phyloP scores from a whole-genome alignment of 2,888 invertebrate genomes.

The Temnothorax unifasciatus region DNA sequence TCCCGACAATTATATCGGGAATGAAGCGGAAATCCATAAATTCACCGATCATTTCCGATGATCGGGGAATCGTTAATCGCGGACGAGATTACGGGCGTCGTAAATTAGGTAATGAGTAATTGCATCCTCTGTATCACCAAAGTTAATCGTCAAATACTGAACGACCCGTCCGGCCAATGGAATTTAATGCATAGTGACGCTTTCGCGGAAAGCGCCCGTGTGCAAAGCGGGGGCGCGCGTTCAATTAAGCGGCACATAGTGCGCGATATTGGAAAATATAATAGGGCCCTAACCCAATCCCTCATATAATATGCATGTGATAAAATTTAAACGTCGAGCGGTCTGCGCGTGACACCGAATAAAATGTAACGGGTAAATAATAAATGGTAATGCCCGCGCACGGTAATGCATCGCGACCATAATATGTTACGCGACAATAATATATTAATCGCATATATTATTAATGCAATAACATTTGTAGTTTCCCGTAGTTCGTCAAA shows the following conservation, averaged over 20 bases:
- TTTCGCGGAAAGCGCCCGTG: slow-evolving; percentile 6
- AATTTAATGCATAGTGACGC: slow-evolving; percentile 55
- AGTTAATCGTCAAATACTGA: slow-evolving; percentile 68
- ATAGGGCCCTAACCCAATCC: slow-evolving; percentile 46
- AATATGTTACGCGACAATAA: slow-evolving; percentile 34
- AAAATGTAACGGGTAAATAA: slow-evolving; percentile 52
- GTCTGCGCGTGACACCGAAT: slow-evolving; percentile 53
- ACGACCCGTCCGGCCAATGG: slow-evolving; percentile 44
- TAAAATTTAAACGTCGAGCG: slow-evolving; percentile 49
- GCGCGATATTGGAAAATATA: slow-evolving; percentile 53
- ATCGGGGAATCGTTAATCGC: slow-evolving; percentile 68
- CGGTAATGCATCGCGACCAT: slow-evolving; percentile 18
- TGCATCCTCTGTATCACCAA: slow-evolving; percentile 53
- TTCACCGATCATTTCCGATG: slow-evolving; percentile 69
- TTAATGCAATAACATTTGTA: slow-evolving; percentile 43
- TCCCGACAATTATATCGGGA: slow-evolving; percentile 64
- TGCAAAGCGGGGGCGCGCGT: slow-evolving; percentile 42
- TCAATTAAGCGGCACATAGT: slow-evolving; percentile 48
- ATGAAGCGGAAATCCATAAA: slow-evolving; percentile 68
- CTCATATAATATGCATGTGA: slow-evolving; percentile 52
- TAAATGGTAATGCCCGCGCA: slow-evolving; percentile 45
- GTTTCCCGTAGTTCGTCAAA: slow-evolving; percentile 41
- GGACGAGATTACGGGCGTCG: slow-evolving; percentile 64
- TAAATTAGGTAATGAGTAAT: slow-evolving; percentile 69
- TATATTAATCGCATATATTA: slow-evolving; percentile 51